Evolutionary conservation across 2,888 invertebrate genomes (phyloP), one percentile per base, ranked within the genome.

Genomic region (Mechanitis messenoides): DNA sequence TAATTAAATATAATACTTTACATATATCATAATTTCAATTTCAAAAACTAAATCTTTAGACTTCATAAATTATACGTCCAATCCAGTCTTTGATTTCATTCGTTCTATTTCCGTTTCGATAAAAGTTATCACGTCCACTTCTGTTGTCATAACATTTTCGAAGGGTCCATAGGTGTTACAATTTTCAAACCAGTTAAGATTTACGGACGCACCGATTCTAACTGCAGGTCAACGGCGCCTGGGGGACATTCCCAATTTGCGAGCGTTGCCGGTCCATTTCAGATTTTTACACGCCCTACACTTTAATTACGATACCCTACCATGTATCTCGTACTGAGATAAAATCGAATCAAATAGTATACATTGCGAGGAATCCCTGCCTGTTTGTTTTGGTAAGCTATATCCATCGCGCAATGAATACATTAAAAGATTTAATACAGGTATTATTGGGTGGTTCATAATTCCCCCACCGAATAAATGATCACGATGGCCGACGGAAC

Each of bases 221-320:
- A 73, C 74, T 72, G 71, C 74, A 70, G 71, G 74, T 72, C 72
- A 71, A 66, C 72, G 64, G 67, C 68, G 69, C 72, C 73, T 69
- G 62, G 68, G 75, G 74, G 73, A 72, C 72, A 70, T 71, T 76
- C 72, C 71, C 74, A 77, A 76, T 76, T 77, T 77, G 76, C 72
- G 74, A 71, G 71, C 71, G 71, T 71, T 71, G 70, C 73, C 75
- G 72, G 70, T 72, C 76, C 73, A 73, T 76, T 77, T 74, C 76
- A 76, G 76, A 76, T 76, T 77, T 75, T 76, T 76, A 74, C 75
- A 75, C 75, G 72, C 70, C 69, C 69, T 66, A 63, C 65, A 67
- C 69, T 68, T 70, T 71, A 71, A 73, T 72, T 70, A 68, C 66
- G 68, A 65, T 66, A 66, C 65, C 69, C 65, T 55, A 58, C 62